A percentile compares a stretch with the other conserved stretches of the same genome.
Evolutionary conservation across 2,888 invertebrate species (phyloP).

Genomic region (Euplagia quadripunctaria): DNA sequence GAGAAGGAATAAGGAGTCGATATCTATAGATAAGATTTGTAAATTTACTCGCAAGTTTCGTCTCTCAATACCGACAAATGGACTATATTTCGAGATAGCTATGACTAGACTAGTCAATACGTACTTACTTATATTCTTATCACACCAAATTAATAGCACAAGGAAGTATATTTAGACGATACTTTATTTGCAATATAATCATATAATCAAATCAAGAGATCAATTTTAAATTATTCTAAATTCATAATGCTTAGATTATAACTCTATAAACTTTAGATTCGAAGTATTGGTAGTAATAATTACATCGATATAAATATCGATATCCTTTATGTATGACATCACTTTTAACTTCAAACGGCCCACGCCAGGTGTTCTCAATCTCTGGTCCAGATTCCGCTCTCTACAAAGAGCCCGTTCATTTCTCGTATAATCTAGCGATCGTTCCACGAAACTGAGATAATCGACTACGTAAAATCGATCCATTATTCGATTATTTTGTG

Average conservation of each 20-base stretch:
- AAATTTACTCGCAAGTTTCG: not conserved
- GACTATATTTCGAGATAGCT: not conserved
- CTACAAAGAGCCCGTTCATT: slow-evolving; percentile 67
- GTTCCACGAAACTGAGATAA: slow-evolving; percentile 75
- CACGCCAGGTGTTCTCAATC: slow-evolving; percentile 73
- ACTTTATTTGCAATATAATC: not conserved
- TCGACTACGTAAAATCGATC: slow-evolving; percentile 67
- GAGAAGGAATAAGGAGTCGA: slow-evolving; percentile 22
- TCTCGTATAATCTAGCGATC: slow-evolving; percentile 67
- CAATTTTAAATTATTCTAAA: not conserved
- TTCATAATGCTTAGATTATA: not conserved
- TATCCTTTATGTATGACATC: slow-evolving; percentile 47
- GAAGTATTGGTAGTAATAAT: not conserved
- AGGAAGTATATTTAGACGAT: not conserved
- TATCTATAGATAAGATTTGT: slow-evolving; percentile 31
- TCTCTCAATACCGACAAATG: not conserved
- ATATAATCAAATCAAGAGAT: not conserved
- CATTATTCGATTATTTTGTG: slow-evolving; percentile 74
- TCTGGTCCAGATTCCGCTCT: slow-evolving; percentile 58
- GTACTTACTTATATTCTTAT: too few species aligned
- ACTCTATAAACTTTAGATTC: not conserved
- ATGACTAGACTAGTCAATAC: not conserved
- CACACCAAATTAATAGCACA: not conserved
- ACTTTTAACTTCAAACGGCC: slow-evolving; percentile 57
- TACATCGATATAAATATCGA: slow-evolving; percentile 35